Evolutionary conservation across 2,113 vertebrate genomes (phyloP), one percentile per base, ranked within the genome.

Genomic region (Choloepus hoffmanni): DNA sequence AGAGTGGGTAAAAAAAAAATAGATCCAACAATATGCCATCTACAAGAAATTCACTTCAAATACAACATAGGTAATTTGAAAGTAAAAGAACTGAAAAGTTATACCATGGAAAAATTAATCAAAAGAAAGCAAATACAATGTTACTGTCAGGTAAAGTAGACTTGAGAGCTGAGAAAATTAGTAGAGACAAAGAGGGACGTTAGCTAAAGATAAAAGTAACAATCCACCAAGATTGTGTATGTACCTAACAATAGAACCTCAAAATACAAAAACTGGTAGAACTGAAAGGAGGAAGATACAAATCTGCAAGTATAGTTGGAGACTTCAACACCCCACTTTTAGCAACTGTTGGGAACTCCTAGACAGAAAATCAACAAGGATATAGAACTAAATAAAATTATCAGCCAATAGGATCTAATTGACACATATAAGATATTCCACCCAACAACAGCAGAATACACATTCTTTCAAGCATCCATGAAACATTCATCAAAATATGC

Each of bases 31-130:
- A 76, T 58, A 58, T 14, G 16, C 6, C 72, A 67, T 53, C 21
- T 89, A 77, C 67, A 76, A 76, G 26, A 83, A 83, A 76, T 45
- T 15, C 33, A 67, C 76, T 76, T 89, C n/a, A 82, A 89, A 45
- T 36, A 36, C 36, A 36, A 36, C 36, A 36, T 36, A 36, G 36
- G 36, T 36, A 36, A 36, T 36, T 36, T 36, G 36, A 36, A 36
- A 30, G 45, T 74, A 33, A 74, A 33, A 21, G 36, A 5, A 60
- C 7, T 7, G 21, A 65, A 45, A n/a, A 30, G 36, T 63, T 40
- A 65, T 6, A 67, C 10, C 2, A 48, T 45, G 33, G 21, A 84
- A 67, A 81, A 58, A 76, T 48, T 67, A 77, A 84, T 65, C 28
- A 26, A 67, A 67, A 3, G 36, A 83, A 83, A 67, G 78, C 28